These are phyloP conservation scores for Mustela erminea DNA, from an alignment of 2,797 vertebrate species.

Conservation along the genomic window DNA sequence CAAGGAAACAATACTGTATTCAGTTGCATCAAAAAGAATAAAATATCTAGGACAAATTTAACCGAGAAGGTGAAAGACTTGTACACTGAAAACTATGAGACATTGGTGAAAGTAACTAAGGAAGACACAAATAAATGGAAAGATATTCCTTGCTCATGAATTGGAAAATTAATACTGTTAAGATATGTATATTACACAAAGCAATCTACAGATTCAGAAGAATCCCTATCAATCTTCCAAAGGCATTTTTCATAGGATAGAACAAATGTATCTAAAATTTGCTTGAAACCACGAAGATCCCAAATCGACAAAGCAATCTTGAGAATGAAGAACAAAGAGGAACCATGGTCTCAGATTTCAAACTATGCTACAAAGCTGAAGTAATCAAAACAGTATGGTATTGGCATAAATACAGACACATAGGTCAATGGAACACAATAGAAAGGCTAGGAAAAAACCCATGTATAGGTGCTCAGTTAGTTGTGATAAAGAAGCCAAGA, in stretches of 20 bases:
- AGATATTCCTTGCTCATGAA: not conserved
- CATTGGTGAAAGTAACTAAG: not conserved
- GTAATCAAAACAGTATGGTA: not conserved
- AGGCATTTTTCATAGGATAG: not conserved
- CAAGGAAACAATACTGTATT: not conserved
- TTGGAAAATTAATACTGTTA: not conserved
- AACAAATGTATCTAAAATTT: not conserved
- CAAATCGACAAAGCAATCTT: not conserved
- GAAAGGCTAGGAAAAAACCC: not conserved
- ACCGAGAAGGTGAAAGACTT: not conserved
- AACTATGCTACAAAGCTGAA: not conserved
- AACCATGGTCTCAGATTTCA: not conserved
- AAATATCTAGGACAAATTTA: not conserved
- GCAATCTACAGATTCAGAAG: not conserved
- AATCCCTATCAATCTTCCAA: not conserved
- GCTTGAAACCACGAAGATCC: not conserved
- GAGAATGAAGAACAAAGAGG: not conserved
- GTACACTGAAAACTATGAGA: not conserved
- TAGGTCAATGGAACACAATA: not conserved
- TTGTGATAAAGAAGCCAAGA: not conserved
- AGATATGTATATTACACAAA: not conserved
- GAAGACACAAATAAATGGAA: not conserved
- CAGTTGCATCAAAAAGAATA: not conserved
- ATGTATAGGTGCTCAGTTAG: not conserved
- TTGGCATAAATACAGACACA: not conserved